A percentile compares a stretch with the other conserved stretches of the same genome.
phyloP scores from a whole-genome alignment of 2,888 invertebrate genomes.

The Lycocerus yunnanus region DNA sequence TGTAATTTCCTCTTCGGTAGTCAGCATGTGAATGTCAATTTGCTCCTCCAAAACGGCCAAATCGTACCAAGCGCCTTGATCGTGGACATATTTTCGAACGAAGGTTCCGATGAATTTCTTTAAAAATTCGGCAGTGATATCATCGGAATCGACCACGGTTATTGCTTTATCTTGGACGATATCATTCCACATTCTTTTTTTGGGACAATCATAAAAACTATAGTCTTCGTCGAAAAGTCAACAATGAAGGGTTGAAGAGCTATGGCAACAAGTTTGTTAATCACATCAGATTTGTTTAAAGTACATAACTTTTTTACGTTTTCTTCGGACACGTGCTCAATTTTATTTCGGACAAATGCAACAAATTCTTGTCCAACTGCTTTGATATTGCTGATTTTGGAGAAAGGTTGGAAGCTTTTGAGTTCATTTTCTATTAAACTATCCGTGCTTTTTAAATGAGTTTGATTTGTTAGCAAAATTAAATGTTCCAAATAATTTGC shows the following conservation, averaged over 20 bases:
- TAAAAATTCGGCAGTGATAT: background rate
- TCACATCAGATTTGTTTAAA: background rate
- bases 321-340: background rate
- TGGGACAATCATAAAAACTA: background rate
- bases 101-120: background rate
- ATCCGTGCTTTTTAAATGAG: background rate
- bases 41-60: background rate
- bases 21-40: background rate
- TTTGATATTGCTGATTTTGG: background rate
- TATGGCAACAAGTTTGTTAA: background rate
- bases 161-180: background rate
- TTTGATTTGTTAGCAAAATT: conserved; percentile 3
- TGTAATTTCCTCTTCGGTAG: background rate
- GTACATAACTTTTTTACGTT: background rate
- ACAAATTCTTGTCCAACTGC: background rate
- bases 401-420: background rate
- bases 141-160: background rate
- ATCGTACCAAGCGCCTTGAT: background rate
- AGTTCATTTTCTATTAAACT: conserved; percentile 4
- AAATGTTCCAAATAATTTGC: background rate
- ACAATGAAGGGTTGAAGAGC: background rate
- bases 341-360: background rate
- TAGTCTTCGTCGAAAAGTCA: background rate
- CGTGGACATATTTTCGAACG: background rate
- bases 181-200: background rate